Base-by-base conservation (phyloP, 2,113 vertebrate genomes). In the Maccullochella peelii region DNA sequence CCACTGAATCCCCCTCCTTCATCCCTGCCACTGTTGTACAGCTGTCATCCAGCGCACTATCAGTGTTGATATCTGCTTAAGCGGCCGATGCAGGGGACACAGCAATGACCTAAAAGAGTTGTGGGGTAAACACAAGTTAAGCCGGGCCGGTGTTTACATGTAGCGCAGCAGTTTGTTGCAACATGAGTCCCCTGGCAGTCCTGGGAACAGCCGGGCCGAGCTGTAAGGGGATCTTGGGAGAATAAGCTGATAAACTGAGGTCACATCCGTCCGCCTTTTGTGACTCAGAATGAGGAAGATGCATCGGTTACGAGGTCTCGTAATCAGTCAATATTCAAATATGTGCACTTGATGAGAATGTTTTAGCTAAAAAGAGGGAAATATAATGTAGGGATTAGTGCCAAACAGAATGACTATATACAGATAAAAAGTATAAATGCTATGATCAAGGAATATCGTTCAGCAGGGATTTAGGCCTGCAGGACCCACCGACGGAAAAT, bases 61-160 rank as follows among this genome's bases (percentile, higher is more conserved):
- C 85, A 30, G 20, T 71, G 82, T 73, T 78, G 79, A 70, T 80
- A 77, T 88, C 80, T 73, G 73, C 79, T 36, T 9, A 10, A 25
- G 71, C 11, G 5, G 6, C 47, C 33, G 33, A 54, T 11, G 36
- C 52, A 30, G 74, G 44, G 70, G 70, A 67, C 27, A 7, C 71
- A 49, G 69, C 40, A 12, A 25, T 87, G 86, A 88, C 87, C 88
- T 85, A 36, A 79, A 71, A 73, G 47, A 73, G 88, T 86, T 93
- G 86, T 93, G 89, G 84, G 69, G 61, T 92, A 92, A 93, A 93
- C 91, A 92, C 1, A 2, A 77, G 85, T 54, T 80, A 70, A 90
- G 88, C 86, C 55, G 85, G 90, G 80, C 62, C 44, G 0, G 25
- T 92, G 91, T 93, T 93, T 91, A 93, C 88, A 92, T 40, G 80